Evolutionary conservation across 2,113 vertebrate genomes (phyloP).

Genomic region (Myrmecobius fasciatus): DNA sequence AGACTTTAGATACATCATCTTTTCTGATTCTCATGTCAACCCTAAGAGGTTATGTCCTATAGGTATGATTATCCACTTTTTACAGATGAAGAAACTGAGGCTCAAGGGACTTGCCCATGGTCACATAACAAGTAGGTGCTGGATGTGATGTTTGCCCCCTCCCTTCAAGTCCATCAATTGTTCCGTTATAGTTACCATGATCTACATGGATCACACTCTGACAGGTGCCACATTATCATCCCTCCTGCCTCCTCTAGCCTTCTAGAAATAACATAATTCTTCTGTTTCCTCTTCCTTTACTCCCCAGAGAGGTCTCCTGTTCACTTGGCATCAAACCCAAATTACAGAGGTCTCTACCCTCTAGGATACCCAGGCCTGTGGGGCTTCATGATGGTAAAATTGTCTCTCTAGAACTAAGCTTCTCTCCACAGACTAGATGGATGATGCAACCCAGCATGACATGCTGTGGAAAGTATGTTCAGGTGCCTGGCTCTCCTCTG

Average conservation of each 20-base stretch:
- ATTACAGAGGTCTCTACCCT: background rate
- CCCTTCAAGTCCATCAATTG: background rate
- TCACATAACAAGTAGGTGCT: background rate
- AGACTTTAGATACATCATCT: background rate
- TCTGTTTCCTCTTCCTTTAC: background rate
- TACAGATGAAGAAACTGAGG: background rate
- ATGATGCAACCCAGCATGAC: slow-evolving; percentile 56
- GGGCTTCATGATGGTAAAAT: background rate
- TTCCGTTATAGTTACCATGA: background rate
- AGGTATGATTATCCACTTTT: background rate
- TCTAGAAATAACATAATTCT: background rate
- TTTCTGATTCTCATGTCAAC: background rate
- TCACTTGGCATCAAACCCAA: background rate
- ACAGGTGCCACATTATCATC: background rate
- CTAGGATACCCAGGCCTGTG: background rate
- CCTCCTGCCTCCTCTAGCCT: background rate
- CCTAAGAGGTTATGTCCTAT: background rate
- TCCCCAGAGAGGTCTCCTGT: background rate
- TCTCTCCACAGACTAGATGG: background rate
- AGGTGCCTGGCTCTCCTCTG: slow-evolving; percentile 68
- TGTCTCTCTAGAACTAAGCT: background rate
- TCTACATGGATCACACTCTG: background rate
- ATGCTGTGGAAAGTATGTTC: slow-evolving; percentile 73
- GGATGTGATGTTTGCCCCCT: background rate
- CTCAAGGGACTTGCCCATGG: background rate